phyloP scores from a whole-genome alignment of 2,888 invertebrate genomes.

The Pristionchus arcanus region DNA sequence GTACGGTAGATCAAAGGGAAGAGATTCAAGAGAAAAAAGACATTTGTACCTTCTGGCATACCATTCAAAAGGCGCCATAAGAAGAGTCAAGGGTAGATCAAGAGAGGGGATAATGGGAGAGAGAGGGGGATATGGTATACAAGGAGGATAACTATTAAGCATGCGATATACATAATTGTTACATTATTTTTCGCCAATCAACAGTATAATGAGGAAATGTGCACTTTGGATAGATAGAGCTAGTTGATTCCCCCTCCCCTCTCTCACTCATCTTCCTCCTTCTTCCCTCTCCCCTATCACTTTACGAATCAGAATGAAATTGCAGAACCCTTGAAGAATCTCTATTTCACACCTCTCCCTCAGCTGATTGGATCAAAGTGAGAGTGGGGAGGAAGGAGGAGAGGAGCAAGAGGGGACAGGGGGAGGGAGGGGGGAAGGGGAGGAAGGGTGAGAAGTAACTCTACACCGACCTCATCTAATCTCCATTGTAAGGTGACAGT shows the following conservation, averaged over 20 bases:
- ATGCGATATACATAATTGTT: neutral
- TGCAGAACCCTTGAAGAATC: constrained; percentile 26
- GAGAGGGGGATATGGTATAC: neutral
- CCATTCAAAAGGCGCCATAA: constrained; percentile 34
- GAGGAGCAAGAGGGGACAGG: no score
- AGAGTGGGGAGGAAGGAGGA: no score
- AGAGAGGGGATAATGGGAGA: constrained; percentile 10
- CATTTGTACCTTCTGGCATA: constrained; percentile 38
- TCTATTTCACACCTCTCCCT: constrained; percentile 44
- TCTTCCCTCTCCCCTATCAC: constrained; percentile 2
- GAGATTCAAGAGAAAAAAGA: constrained; percentile 19
- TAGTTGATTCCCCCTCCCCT: neutral
- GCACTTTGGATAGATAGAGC: neutral
- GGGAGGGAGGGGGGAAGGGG: neutral
- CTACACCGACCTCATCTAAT: constrained; percentile 26
- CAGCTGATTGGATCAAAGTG: constrained; percentile 29
- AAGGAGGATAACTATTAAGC: neutral
- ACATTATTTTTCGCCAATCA: neutral
- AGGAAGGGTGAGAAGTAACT: constrained; percentile 29
- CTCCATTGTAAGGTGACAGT: constrained; percentile 41
- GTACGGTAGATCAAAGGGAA: constrained; percentile 16
- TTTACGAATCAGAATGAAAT: constrained; percentile 47
- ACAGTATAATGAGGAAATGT: neutral
- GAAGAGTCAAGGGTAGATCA: neutral
- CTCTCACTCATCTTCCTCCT: neutral